These are phyloP conservation scores for Drosophila carrolli DNA, from an alignment of 1,140 invertebrate genomes.

Conservation along the genomic window DNA sequence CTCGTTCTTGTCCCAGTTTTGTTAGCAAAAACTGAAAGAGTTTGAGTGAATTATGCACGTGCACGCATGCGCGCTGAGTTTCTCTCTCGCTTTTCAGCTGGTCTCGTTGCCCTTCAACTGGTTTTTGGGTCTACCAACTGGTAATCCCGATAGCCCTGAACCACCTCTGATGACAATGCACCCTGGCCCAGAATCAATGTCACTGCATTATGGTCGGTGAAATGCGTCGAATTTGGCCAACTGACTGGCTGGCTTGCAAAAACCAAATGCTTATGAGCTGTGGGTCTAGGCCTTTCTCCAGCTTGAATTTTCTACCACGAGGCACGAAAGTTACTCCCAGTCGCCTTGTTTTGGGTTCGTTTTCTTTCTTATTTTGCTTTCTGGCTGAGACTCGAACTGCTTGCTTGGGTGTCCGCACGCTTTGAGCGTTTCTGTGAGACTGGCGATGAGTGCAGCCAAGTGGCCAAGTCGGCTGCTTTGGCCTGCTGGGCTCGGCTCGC, in stretches of 20 bases:
- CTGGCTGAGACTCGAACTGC: constrained; percentile 6
- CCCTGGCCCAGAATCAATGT: constrained; percentile 56
- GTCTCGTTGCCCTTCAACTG: constrained; percentile 56
- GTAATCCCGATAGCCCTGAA: constrained; percentile 59
- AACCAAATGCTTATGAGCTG: constrained; percentile 23
- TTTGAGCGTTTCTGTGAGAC: constrained; percentile 75
- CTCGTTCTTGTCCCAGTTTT: constrained; percentile 71
- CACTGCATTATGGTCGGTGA: constrained; percentile 44
- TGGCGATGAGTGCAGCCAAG: constrained; percentile 51
- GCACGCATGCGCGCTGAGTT: constrained; percentile 36
- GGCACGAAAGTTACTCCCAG: constrained; percentile 65
- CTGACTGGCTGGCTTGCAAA: constrained; percentile 25
- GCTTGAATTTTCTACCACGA: constrained; percentile 3
- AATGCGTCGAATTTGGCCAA: constrained; percentile 32
- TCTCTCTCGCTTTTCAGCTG: constrained; percentile 32
- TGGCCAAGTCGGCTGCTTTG: constrained; percentile 43
- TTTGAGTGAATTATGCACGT: constrained; percentile 53
- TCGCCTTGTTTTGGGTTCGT: constrained; percentile 7
- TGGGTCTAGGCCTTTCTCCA: constrained; percentile 68
- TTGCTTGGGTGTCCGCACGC: constrained; percentile 58
- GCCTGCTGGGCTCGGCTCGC: constrained; percentile 15
- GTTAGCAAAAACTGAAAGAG: constrained; percentile 11
- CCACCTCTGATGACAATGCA: constrained; percentile 37
- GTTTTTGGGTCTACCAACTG: constrained; percentile 39
- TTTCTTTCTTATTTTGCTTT: constrained; percentile 32